Evolutionary conservation across 2,797 vertebrate genomes (phyloP).

Genomic region (Vultur gryphus): DNA sequence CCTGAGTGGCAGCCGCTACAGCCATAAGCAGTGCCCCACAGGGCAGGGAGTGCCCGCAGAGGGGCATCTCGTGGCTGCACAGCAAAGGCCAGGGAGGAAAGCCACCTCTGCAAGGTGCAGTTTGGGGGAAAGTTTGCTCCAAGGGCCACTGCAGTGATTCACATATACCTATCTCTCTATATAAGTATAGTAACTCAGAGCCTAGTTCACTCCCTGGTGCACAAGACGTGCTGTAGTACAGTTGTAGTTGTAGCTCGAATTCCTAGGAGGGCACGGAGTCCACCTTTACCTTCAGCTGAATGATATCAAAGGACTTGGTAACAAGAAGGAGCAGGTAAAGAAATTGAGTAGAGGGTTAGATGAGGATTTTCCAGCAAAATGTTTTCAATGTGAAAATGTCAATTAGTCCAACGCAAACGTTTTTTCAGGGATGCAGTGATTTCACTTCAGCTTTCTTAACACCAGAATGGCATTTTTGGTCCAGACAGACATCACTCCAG

Average conservation of each 20-base stretch:
- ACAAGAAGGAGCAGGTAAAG: not conserved
- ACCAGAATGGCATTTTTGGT: not conserved
- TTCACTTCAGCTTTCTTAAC: not conserved
- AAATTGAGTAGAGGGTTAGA: not conserved
- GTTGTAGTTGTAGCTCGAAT: not conserved
- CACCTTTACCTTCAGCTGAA: not conserved
- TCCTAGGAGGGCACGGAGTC: slow-evolving; percentile 15
- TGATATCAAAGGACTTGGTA: slow-evolving; percentile 18
- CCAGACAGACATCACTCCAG: not conserved
- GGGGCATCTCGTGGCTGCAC: not conserved
- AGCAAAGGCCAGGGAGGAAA: not conserved
- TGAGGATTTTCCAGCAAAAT: not conserved
- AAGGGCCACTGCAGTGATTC: not conserved
- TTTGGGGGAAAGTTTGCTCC: not conserved
- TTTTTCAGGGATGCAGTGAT: not conserved
- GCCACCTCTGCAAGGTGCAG: no score
- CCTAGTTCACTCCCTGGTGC: not conserved
- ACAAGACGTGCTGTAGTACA: not conserved
- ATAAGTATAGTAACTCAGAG: not conserved
- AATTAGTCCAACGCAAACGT: not conserved
- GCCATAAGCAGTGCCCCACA: accelerated
- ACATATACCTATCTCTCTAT: accelerated
- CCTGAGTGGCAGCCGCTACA: not conserved
- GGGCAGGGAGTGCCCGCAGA: not conserved
- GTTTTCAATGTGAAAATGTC: not conserved